These are phyloP conservation scores for Myiozetetes cayanensis DNA, from an alignment of 2,113 vertebrate genomes.

Conservation along the genomic window DNA sequence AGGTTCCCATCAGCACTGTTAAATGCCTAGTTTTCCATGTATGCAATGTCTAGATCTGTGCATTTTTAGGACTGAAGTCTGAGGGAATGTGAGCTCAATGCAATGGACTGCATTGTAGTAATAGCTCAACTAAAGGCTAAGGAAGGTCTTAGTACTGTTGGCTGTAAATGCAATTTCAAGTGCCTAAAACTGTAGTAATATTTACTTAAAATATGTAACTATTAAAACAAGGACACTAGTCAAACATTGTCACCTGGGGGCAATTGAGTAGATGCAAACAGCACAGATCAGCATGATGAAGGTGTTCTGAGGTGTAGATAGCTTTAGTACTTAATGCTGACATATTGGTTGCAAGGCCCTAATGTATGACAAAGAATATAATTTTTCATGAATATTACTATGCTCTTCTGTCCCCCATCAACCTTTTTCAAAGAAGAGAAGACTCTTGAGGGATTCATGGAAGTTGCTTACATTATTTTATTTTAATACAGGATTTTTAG, in stretches of 20 bases:
- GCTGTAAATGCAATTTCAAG: neutral
- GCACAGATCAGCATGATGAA: neutral
- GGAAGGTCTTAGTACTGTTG: neutral
- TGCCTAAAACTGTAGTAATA: neutral
- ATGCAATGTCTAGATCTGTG: neutral
- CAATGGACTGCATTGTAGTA: neutral
- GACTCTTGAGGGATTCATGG: neutral
- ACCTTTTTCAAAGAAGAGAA: neutral
- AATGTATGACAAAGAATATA: neutral
- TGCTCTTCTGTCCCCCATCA: neutral
- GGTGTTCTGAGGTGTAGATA: neutral
- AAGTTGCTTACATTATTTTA: neutral
- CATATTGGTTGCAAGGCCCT: neutral
- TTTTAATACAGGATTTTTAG: neutral
- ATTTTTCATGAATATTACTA: neutral
- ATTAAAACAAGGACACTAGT: neutral
- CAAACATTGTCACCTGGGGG: neutral
- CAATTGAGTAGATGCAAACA: neutral
- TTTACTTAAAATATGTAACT: neutral
- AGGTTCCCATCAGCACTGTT: conserved; percentile 55
- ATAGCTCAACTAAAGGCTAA: neutral
- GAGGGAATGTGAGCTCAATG: neutral
- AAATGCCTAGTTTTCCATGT: neutral
- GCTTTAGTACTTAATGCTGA: neutral
- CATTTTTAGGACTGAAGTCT: neutral